phyloP scores from a whole-genome alignment of 64 coral and sea anemone genomes.

The Montipora capricornis region DNA sequence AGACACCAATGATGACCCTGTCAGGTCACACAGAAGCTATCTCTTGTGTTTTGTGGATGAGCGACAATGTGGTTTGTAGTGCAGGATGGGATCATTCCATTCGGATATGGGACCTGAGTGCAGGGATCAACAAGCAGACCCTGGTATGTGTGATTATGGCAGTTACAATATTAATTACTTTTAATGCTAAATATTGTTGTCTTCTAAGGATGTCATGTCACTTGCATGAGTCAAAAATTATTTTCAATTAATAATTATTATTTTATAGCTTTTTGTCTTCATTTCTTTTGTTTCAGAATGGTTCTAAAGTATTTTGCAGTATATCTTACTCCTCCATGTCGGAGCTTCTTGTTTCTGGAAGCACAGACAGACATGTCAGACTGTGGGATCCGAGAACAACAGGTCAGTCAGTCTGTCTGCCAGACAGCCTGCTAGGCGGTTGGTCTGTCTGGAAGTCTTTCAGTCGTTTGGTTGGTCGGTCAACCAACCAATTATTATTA shows the following conservation, averaged over 20 bases:
- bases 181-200: no score
- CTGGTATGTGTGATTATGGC: slow-evolving; percentile 47
- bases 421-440: no score
- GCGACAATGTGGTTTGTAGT: slow-evolving; percentile 81
- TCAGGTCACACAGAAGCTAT: slow-evolving; percentile 95
- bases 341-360: slow-evolving; percentile 77
- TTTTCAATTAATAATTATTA: background rate
- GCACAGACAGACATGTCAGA: slow-evolving; percentile 90
- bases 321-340: slow-evolving; percentile 84
- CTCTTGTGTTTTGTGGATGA: slow-evolving; percentile 87
- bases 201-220: no score
- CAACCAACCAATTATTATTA: no score
- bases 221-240: no score
- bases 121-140: slow-evolving; percentile 94
- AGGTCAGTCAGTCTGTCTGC: slow-evolving; percentile 43
- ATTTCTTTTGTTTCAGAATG: slow-evolving; percentile 68
- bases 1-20: slow-evolving; percentile 98
- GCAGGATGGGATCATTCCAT: slow-evolving; percentile 98
- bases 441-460: no score
- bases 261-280: background rate
- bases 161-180: background rate
- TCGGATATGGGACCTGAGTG: slow-evolving; percentile 83
- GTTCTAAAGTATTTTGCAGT: slow-evolving; percentile 92
- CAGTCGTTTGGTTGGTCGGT: no score
- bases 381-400: slow-evolving; percentile 92